Evolutionary conservation across 2,113 vertebrate species (phyloP).

Genomic region (Nanorana parkeri): DNA sequence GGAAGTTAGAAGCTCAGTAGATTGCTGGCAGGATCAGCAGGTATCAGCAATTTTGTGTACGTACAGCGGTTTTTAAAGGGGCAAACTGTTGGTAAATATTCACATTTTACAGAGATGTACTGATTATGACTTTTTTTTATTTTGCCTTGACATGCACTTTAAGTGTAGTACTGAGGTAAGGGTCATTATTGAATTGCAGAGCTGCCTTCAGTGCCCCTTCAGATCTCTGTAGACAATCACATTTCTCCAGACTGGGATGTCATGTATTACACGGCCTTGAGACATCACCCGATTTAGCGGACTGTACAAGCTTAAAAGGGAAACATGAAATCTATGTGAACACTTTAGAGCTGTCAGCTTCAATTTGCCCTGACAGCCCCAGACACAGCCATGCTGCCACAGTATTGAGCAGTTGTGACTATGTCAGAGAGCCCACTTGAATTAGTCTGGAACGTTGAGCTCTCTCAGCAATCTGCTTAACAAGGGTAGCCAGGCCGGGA

Average conservation of each 20-base stretch:
- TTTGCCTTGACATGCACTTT: no score
- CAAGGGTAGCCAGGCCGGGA: conserved; percentile 7
- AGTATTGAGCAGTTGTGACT: conserved; percentile 57
- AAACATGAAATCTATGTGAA: conserved; percentile 71
- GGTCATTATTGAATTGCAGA: background rate
- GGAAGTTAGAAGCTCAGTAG: no score
- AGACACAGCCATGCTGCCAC: conserved; percentile 39
- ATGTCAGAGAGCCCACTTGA: conserved; percentile 27
- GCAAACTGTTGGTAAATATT: no score
- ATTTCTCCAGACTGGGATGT: conserved; percentile 57
- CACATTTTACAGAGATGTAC: no score
- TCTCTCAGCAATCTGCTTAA: conserved; percentile 49
- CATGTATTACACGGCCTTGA: conserved; percentile 23
- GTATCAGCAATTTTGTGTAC: no score
- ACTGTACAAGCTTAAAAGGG: conserved; percentile 62
- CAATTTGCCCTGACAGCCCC: conserved; percentile 63
- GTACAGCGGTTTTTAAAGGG: no score
- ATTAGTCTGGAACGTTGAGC: conserved; percentile 57
- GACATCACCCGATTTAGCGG: conserved; percentile 7
- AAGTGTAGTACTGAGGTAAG: background rate
- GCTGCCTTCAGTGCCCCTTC: conserved; percentile 21
- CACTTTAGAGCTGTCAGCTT: conserved; percentile 70
- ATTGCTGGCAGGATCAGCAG: no score
- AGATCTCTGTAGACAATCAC: conserved; percentile 65
- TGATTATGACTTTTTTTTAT: no score